Evolutionary conservation across 2,888 invertebrate genomes (phyloP).

Genomic region (Sinelater perroti): DNA sequence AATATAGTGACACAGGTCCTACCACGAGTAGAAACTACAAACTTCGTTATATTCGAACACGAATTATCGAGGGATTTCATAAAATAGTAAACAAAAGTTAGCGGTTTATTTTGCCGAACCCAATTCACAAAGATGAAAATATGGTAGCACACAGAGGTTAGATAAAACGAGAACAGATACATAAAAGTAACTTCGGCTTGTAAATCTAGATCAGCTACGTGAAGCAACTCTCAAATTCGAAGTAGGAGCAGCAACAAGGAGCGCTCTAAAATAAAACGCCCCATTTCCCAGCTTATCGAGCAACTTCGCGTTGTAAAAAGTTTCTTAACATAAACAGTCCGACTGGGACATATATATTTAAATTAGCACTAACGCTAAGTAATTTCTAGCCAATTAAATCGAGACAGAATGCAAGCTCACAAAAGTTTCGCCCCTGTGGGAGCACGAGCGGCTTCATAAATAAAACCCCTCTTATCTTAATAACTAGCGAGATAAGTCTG

Average conservation of each 20-base stretch:
- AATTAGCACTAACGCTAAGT: constrained; percentile 32
- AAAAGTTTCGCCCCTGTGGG: constrained; percentile 29
- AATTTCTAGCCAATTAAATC: constrained; percentile 31
- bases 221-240: too few relatives aligned
- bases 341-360: constrained; percentile 26
- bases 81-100: too few relatives aligned
- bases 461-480: constrained; percentile 32
- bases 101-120: too few relatives aligned
- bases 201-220: neutral
- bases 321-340: constrained; percentile 24
- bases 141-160: too few relatives aligned
- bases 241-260: too few relatives aligned
- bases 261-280: too few relatives aligned
- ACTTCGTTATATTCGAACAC: too few relatives aligned
- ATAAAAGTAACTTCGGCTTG: neutral
- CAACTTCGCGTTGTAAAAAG: constrained; percentile 9
- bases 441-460: constrained; percentile 29
- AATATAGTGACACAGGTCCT: too few relatives aligned
- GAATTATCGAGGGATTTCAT: too few relatives aligned
- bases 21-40: too few relatives aligned
- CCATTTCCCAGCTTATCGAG: neutral
- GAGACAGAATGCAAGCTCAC: constrained; percentile 29
- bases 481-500: constrained; percentile 27
- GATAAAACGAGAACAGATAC: neutral
- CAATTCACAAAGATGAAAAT: too few relatives aligned